These are phyloP conservation scores for Cantharis rufa DNA, from an alignment of 2,888 invertebrate species.

Conservation along the genomic window DNA sequence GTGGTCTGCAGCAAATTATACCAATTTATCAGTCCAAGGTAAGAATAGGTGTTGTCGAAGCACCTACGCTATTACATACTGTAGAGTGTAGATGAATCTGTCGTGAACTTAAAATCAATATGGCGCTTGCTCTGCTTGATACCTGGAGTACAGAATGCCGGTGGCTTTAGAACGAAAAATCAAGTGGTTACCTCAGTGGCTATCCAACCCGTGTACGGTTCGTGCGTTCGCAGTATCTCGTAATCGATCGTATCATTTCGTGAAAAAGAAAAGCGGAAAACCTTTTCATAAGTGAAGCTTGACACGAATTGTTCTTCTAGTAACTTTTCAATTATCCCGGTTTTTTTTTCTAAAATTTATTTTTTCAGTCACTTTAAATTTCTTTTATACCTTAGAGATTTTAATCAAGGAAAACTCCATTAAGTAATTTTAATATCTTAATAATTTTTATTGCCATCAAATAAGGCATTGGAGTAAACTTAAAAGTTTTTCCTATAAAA, in stretches of 20 bases:
- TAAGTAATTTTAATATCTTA: not conserved
- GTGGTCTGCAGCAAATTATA: conserved; percentile 28
- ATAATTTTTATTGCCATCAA: not conserved
- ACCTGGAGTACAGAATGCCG: conserved; percentile 45
- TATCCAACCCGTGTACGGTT: conserved; percentile 51
- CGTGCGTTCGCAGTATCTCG: conserved; percentile 50
- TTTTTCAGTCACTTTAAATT: conserved; percentile 26
- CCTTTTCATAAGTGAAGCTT: not conserved
- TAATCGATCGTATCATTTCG: conserved; percentile 49
- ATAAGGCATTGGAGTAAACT: not conserved
- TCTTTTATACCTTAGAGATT: not conserved
- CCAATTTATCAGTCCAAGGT: conserved; percentile 41
- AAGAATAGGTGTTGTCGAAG: conserved; percentile 33
- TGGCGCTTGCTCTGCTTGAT: conserved; percentile 55
- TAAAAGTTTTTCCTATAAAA: not conserved
- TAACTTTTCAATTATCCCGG: not conserved
- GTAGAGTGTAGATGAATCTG: conserved; percentile 18
- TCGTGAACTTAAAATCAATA: conserved; percentile 54
- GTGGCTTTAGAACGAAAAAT: conserved; percentile 37
- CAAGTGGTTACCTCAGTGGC: conserved; percentile 51
- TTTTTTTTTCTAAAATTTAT: conserved; percentile 5
- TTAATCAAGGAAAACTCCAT: not conserved
- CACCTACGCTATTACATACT: conserved; percentile 39
- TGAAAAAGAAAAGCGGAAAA: conserved; percentile 44
- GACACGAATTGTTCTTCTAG: not conserved